These are phyloP conservation scores for Serranus cabrilla DNA, from an alignment of 2,797 vertebrate genomes.

Conservation along the genomic window DNA sequence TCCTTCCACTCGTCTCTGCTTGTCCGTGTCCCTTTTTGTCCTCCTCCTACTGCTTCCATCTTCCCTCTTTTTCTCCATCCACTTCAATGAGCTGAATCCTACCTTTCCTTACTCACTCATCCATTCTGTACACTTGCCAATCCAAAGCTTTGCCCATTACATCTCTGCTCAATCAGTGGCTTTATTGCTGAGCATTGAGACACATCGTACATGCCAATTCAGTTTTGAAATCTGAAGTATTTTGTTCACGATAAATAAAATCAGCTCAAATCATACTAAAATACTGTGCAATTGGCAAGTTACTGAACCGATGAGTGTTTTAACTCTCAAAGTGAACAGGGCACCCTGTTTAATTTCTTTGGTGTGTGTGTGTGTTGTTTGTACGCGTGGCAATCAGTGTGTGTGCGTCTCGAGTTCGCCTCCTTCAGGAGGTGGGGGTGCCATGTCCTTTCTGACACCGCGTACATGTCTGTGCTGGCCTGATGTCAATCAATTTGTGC, in stretches of 20 bases:
- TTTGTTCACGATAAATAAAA: slow-evolving; percentile 1
- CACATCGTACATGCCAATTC: slow-evolving; percentile 66
- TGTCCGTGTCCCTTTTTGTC: slow-evolving; percentile 55
- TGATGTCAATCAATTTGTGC: slow-evolving; percentile 88
- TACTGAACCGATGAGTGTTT: slow-evolving; percentile 86
- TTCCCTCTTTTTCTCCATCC: slow-evolving; percentile 59
- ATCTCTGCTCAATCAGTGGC: slow-evolving; percentile 70
- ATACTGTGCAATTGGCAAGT: slow-evolving; percentile 80
- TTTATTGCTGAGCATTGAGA: slow-evolving; percentile 70
- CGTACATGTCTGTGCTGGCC: slow-evolving; percentile 87
- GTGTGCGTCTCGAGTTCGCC: slow-evolving; percentile 70
- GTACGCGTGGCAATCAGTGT: slow-evolving; percentile 33
- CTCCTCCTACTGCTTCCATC: slow-evolving; percentile 67
- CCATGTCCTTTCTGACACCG: slow-evolving; percentile 72
- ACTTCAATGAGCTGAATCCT: slow-evolving; percentile 63
- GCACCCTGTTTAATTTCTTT: slow-evolving; percentile 64
- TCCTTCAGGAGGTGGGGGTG: slow-evolving; percentile 73
- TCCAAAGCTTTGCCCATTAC: slow-evolving; percentile 77
- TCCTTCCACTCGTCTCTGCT: slow-evolving; percentile 66
- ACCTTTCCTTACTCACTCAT: slow-evolving; percentile 81
- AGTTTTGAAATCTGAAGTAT: slow-evolving; percentile 61
- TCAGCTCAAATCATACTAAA: slow-evolving; percentile 7
- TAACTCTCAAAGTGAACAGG: slow-evolving; percentile 75
- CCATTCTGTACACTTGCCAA: slow-evolving; percentile 89
- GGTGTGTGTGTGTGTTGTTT: slow-evolving; percentile 35